A percentile compares a stretch with the other conserved stretches of the same genome.
Evolutionary conservation across 2,888 invertebrate species (phyloP).

Genomic region (Caenorhabditis sulstoni): DNA sequence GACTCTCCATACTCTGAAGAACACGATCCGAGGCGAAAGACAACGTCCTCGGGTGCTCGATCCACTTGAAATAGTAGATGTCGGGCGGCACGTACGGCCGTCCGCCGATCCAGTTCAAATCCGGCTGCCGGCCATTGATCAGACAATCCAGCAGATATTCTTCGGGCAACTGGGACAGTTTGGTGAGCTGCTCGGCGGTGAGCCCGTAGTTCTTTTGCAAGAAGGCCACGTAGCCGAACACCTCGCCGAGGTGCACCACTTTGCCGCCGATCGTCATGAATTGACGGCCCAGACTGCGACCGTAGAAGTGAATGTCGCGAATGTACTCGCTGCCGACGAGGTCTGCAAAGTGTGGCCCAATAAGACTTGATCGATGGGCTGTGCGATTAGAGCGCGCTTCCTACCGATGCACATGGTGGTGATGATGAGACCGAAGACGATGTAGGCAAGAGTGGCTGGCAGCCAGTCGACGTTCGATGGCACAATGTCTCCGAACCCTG

Average conservation of each 20-base stretch:
- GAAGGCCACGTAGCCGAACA: slow-evolving; percentile 81
- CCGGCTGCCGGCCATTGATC: slow-evolving; percentile 80
- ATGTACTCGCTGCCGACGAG: slow-evolving; percentile 81
- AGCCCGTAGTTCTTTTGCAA: slow-evolving; percentile 81
- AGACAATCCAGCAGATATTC: slow-evolving; percentile 80
- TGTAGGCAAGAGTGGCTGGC: slow-evolving; percentile 79
- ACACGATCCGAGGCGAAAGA: slow-evolving; percentile 79
- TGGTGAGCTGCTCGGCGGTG: slow-evolving; percentile 80
- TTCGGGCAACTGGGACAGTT: slow-evolving; percentile 80
- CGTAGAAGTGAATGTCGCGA: slow-evolving; percentile 81
- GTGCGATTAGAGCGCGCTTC: too few relatives aligned
- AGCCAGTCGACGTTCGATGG: slow-evolving; percentile 80
- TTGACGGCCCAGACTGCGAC: slow-evolving; percentile 78
- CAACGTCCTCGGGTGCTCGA: slow-evolving; percentile 80
- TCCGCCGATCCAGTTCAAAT: slow-evolving; percentile 79
- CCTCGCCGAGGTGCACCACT: slow-evolving; percentile 80
- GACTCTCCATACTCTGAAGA: slow-evolving; percentile 79
- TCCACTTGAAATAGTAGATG: slow-evolving; percentile 81
- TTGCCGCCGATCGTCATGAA: slow-evolving; percentile 81
- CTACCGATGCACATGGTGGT: slow-evolving; percentile 81
- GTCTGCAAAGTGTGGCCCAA: slow-evolving; percentile 64
- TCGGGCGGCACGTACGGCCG: slow-evolving; percentile 80
- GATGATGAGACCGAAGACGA: slow-evolving; percentile 80
- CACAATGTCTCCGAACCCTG: slow-evolving; percentile 81
- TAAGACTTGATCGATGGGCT: too few relatives aligned